Evolutionary conservation across 1,140 invertebrate species (phyloP).

Genomic region (Papilio polyxenes): DNA sequence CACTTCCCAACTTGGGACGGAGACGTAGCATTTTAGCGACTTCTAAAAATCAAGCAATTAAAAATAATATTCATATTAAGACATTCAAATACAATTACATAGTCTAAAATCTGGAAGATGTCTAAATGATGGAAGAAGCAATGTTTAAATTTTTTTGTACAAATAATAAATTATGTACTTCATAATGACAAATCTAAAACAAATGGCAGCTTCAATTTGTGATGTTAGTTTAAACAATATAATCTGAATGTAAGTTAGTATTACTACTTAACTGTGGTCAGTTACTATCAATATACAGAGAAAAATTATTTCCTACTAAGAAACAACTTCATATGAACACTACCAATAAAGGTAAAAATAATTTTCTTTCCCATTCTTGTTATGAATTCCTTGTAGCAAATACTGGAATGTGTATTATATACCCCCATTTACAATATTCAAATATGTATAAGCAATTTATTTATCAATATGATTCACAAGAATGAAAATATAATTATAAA

Average conservation of each 20-base stretch:
- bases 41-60: constrained; percentile 25
- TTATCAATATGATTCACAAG: constrained; percentile 10
- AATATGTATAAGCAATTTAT: not conserved
- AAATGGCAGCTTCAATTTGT: not conserved
- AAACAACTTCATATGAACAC: not conserved
- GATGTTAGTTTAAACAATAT: not conserved
- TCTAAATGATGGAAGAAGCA: too few relatives aligned
- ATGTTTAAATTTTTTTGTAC: too few relatives aligned
- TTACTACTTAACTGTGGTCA: not conserved
- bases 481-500: constrained; percentile 9
- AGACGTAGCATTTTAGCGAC: constrained; percentile 82
- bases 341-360: not conserved
- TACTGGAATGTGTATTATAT: constrained; percentile 1
- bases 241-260: not conserved
- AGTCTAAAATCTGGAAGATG: too few relatives aligned
- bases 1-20: constrained; percentile 83
- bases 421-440: not conserved
- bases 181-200: not conserved
- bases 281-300: not conserved
- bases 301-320: not conserved
- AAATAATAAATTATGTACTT: not conserved
- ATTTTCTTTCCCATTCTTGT: not conserved
- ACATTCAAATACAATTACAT: not conserved
- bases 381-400: not conserved
- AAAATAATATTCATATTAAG: not conserved